These are phyloP conservation scores for Stenurella melanura DNA, from an alignment of 2,888 invertebrate species.

Conservation along the genomic window DNA sequence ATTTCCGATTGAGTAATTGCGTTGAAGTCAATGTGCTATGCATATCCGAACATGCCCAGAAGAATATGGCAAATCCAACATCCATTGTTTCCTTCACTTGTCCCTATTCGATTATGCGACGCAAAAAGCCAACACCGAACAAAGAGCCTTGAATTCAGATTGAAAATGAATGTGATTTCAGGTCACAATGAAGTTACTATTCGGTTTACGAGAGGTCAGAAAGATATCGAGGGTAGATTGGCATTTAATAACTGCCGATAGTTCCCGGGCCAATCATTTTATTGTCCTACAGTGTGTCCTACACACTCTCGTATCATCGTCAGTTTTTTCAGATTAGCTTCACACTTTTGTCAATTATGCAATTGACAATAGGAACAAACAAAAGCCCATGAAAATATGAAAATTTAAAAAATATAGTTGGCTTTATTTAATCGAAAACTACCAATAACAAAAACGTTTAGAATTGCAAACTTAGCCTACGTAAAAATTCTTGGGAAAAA, in stretches of 20 bases:
- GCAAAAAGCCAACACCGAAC: background rate
- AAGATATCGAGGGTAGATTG: background rate
- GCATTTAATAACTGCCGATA: background rate
- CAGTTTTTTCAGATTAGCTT: no score
- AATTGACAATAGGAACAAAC: no score
- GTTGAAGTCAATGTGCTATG: background rate
- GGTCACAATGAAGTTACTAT: slow-evolving; percentile 17
- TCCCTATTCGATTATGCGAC: background rate
- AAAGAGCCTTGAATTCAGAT: slow-evolving; percentile 3
- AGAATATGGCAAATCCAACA: background rate
- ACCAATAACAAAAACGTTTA: no score
- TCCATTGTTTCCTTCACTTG: background rate
- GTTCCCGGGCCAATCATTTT: background rate
- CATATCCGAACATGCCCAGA: background rate
- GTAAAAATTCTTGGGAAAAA: no score
- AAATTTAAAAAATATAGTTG: no score
- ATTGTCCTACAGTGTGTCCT: background rate
- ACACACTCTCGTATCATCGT: no score
- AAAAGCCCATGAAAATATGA: no score
- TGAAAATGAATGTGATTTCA: slow-evolving; percentile 16
- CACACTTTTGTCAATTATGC: background rate
- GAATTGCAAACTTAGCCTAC: no score
- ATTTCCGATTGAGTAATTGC: background rate
- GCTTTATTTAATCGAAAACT: no score
- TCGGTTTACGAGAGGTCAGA: slow-evolving; percentile 10